Evolutionary conservation across 2,113 vertebrate genomes (phyloP).

Genomic region (Propithecus coquereli): DNA sequence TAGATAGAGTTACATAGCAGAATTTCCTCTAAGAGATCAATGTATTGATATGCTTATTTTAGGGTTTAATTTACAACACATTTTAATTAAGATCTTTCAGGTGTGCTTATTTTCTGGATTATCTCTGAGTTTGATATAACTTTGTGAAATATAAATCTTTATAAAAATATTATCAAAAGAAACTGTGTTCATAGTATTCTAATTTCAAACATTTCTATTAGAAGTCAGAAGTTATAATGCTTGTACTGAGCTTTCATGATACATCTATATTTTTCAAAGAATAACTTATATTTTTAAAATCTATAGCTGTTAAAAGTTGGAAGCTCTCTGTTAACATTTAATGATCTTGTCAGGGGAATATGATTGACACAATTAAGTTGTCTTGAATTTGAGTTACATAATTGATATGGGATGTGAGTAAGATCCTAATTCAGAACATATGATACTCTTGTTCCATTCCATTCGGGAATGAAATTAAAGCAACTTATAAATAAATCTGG

Average conservation of each 20-base stretch:
- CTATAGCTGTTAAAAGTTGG: conserved; percentile 79
- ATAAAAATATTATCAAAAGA: conserved; percentile 23
- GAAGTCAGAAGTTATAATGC: conserved; percentile 30
- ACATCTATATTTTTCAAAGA: conserved; percentile 54
- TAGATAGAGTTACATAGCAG: conserved; percentile 50
- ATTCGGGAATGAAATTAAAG: conserved; percentile 88
- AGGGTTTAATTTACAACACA: conserved; percentile 49
- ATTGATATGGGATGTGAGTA: conserved; percentile 90
- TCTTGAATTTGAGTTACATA: conserved; percentile 90
- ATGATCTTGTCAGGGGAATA: conserved; percentile 84
- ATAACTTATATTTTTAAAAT: conserved; percentile 68
- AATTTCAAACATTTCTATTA: conserved; percentile 54
- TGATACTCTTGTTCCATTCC: conserved; percentile 87
- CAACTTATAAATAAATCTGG: conserved; percentile 84
- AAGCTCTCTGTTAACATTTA: conserved; percentile 84
- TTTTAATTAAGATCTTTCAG: conserved; percentile 52
- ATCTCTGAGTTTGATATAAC: conserved; percentile 43
- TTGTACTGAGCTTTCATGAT: conserved; percentile 35
- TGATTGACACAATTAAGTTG: conserved; percentile 88
- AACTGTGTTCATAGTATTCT: conserved; percentile 40
- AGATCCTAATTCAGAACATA: conserved; percentile 89
- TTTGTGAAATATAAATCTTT: conserved; percentile 49
- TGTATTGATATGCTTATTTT: background rate
- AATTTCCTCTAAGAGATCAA: conserved; percentile 36
- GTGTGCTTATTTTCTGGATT: conserved; percentile 63